Base-by-base conservation (phyloP, 2,797 vertebrate genomes). In the Eptatretus atami region DNA sequence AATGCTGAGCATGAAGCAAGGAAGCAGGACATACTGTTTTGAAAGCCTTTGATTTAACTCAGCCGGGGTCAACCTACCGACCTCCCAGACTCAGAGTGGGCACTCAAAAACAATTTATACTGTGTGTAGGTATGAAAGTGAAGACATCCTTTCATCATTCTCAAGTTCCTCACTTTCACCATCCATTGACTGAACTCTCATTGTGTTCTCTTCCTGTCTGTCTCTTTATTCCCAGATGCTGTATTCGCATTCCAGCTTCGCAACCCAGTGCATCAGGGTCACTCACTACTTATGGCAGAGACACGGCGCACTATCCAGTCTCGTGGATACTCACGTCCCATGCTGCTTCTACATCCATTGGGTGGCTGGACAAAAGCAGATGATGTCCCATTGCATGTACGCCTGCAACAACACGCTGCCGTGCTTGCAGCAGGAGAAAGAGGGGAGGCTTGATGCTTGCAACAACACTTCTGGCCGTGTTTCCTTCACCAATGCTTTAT, bases 401-500 rank as follows among this genome's bases (percentile, higher is more conserved):
- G 90, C 52, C 95, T 96, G 90, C 84, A 78, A 69, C 90, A 96
- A 68, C 90, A 96, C 0, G 79, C 85, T 1, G 88, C 90, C 0
- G 88, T 96, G 15, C 76, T 96, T 70, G 87, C 94, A 65, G 88
- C 92, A 68, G 82, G 81, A 1, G 6, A 4, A 44, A 44, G 31
- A 4, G 31, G 4, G 57, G 57, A 10, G 63, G 93, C 64, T 75
- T 96, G 77, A 83, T 52, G 81, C 85, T n/a, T 53, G 79, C 82
- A 65, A 77, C 79, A 1, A 95, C 90, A 0, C 80, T 96, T 53
- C 84, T 95, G 67, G 87, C 90, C 61, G 88, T 96, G 75, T 96
- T 96, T 67, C 88, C 90, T 6, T 96, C 90, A 8, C 90, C 90
- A 54, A 96, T 96, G 88, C 95, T 96, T 88, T 96, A 96, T 64